A percentile compares a stretch with the other conserved stretches of the same genome.
Evolutionary conservation across 2,888 invertebrate genomes (phyloP).

Genomic region (Trichopoda pennipes): DNA sequence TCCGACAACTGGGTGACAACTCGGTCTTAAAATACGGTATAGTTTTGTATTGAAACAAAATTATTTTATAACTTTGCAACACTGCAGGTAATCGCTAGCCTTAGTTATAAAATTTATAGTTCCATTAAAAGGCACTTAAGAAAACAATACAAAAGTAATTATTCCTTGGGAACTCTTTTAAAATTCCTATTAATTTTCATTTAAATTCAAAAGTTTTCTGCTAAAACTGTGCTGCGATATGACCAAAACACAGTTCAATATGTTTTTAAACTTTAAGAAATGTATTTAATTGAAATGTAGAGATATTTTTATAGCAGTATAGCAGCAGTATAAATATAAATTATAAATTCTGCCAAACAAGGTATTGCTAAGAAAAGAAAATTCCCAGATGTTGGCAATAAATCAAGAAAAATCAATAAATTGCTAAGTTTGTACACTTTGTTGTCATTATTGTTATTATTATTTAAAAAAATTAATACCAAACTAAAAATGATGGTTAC

Average conservation of each 20-base stretch:
- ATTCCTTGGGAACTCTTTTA: no score
- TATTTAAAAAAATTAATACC: slow-evolving; percentile 62
- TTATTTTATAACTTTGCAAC: no score
- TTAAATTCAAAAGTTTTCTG: no score
- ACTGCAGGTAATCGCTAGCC: no score
- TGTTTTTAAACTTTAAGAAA: neutral
- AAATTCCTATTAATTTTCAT: no score
- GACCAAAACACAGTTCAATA: no score
- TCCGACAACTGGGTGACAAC: no score
- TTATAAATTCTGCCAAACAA: slow-evolving; percentile 22
- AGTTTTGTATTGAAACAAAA: no score
- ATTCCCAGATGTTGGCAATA: slow-evolving; percentile 57
- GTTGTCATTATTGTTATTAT: slow-evolving; percentile 14
- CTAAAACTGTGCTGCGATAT: neutral
- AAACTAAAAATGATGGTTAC: slow-evolving; percentile 65
- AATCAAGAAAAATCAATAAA: slow-evolving; percentile 53
- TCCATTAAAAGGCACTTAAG: no score
- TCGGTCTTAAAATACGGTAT: no score
- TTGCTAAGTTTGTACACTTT: slow-evolving; percentile 11
- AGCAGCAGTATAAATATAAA: slow-evolving; percentile 9
- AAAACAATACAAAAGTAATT: no score
- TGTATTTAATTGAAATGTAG: slow-evolving; percentile 29
- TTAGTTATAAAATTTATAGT: no score
- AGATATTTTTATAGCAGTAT: neutral
- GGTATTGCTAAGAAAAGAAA: slow-evolving; percentile 29